phyloP scores from a whole-genome alignment of 2,797 vertebrate species.

The Myripristis jacobus region DNA sequence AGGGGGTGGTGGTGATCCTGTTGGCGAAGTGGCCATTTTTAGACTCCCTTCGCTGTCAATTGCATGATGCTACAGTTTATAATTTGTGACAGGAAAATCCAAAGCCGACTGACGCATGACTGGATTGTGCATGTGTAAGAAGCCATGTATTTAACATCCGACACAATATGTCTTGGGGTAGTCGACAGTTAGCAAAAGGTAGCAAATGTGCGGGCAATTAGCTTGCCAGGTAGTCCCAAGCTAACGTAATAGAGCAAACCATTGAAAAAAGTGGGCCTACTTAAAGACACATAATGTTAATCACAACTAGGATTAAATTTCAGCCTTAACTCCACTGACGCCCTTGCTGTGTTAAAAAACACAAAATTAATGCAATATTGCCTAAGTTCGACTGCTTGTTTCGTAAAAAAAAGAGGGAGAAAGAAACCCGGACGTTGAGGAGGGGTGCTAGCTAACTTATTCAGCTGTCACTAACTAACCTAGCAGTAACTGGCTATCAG shows the following conservation, averaged over 20 bases:
- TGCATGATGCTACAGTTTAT: slow-evolving; percentile 64
- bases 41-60: slow-evolving; percentile 72
- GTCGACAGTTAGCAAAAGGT: slow-evolving; percentile 21
- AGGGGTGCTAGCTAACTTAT: slow-evolving; percentile 62
- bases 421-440: slow-evolving; percentile 62
- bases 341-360: too few species aligned
- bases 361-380: too few species aligned
- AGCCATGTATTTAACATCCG: not conserved
- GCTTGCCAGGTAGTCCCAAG: slow-evolving; percentile 49
- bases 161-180: not conserved
- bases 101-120: slow-evolving; percentile 11
- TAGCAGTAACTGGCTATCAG: not conserved
- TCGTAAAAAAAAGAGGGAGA: slow-evolving; percentile 13
- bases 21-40: slow-evolving; percentile 81
- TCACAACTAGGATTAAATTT: not conserved
- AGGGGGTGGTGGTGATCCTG: slow-evolving; percentile 73
- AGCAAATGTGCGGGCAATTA: slow-evolving; percentile 49
- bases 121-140: slow-evolving; percentile 28
- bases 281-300: not conserved
- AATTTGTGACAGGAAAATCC: slow-evolving; percentile 43
- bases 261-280: slow-evolving; percentile 37
- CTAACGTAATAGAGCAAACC: slow-evolving; percentile 32
- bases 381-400: slow-evolving; percentile 11
- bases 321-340: rapidly evolving
- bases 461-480: slow-evolving; percentile 49